Evolutionary conservation across 2,113 vertebrate genomes (phyloP).

Genomic region (Oplegnathus fasciatus): DNA sequence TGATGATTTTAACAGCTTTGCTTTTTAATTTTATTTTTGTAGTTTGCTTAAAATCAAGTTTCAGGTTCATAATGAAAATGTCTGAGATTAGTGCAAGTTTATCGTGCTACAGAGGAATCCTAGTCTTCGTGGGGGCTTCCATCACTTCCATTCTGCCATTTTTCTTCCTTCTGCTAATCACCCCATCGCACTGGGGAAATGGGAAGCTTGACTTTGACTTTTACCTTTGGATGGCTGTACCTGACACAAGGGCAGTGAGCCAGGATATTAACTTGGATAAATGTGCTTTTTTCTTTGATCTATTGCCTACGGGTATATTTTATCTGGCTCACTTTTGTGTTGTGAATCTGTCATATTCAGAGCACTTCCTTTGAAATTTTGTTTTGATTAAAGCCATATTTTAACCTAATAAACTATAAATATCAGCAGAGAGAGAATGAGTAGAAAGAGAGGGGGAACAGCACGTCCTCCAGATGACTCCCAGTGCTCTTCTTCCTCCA

Average conservation of each 20-base stretch:
- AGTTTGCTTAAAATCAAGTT: neutral
- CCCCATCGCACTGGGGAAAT: slow-evolving; percentile 60
- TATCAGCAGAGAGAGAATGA: slow-evolving; percentile 33
- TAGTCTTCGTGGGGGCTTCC: slow-evolving; percentile 13
- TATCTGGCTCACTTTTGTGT: slow-evolving; percentile 60
- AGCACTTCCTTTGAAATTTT: slow-evolving; percentile 55
- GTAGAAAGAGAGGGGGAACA: slow-evolving; percentile 17
- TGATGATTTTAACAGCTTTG: slow-evolving; percentile 2
- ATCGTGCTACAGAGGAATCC: slow-evolving; percentile 26
- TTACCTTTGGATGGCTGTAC: slow-evolving; percentile 67
- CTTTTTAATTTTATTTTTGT: slow-evolving; percentile 1
- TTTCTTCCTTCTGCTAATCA: slow-evolving; percentile 66
- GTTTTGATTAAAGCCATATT: slow-evolving; percentile 68
- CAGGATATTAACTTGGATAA: slow-evolving; percentile 73
- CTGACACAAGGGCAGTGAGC: slow-evolving; percentile 70
- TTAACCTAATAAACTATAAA: slow-evolving; percentile 66
- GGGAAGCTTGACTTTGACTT: slow-evolving; percentile 74
- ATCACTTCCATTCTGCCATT: slow-evolving; percentile 46
- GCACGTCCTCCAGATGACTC: slow-evolving; percentile 59
- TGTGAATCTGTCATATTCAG: slow-evolving; percentile 69
- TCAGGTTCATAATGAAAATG: neutral
- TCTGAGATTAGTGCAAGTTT: neutral
- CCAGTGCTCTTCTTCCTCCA: slow-evolving; percentile 43
- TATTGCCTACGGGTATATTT: slow-evolving; percentile 48
- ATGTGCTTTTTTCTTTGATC: slow-evolving; percentile 67